Base-by-base conservation (phyloP, 2,797 vertebrate species). In the Ctenosaura bakeri region DNA sequence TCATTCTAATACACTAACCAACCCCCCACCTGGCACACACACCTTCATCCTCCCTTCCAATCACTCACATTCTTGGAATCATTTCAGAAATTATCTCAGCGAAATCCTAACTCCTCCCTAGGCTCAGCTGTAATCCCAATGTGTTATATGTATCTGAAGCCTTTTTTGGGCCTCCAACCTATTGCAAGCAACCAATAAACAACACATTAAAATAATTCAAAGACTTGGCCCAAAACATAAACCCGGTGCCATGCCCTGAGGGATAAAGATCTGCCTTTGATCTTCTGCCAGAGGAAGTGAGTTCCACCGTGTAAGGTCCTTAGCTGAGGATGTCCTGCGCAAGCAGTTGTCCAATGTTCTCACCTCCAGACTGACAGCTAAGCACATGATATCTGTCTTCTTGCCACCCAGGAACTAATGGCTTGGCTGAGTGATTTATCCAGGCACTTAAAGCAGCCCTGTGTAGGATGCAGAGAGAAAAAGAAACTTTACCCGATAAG, bases 201-300 rank as follows among this genome's bases (percentile, higher is more conserved):
- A 88, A 7, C 46, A 1, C 69, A 8, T 88, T 92, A 90, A 92
- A 89, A 89, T 59, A 86, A 93, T 93, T 74, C 18, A 92, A 90
- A 46, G 93, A 14, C 78, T 88, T 22, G 88, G 87, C 54, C 89
- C 91, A 69, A 92, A 93, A 83, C 77, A 89, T 84, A 78, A 90
- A 38, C 52, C 87, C 91, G 80, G 29, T 82, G 52, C 84, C 2
- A 0, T 12, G 1, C 81, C 88, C 94, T 91, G 83, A 92, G 90
- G 26, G 85, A 90, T 94, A 88, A 80, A 83, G 78, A 90, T 89
- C 90, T 93, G 84, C 42, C 46, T 93, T 95, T 93, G 66, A 87
- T 26, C 54, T 64, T 79, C 78, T 91, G 81, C 38, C 54, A 59
- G 54, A 94, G 71, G 94, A 93, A 84, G 88, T 94, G 91, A 85